A percentile compares a stretch with the other conserved stretches of the same genome.
Evolutionary conservation across 2,113 vertebrate species (phyloP).

Genomic region (Lepidothrix coronata): DNA sequence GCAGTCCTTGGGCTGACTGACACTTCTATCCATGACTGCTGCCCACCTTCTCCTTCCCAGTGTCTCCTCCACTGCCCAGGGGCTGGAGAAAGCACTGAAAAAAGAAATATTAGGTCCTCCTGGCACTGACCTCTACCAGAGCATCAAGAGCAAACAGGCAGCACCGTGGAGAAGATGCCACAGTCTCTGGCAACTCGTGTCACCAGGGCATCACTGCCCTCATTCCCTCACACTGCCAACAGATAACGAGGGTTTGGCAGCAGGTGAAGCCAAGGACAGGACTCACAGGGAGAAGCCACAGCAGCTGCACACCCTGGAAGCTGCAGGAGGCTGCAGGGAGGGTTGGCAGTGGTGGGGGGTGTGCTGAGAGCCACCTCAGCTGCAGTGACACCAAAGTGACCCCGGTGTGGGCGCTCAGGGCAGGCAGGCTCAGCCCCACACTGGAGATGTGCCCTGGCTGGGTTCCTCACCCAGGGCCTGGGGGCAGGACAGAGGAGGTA

Average conservation of each 20-base stretch:
- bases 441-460: accelerated
- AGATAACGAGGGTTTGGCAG: accelerated
- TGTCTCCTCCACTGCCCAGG: accelerated
- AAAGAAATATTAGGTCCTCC: accelerated
- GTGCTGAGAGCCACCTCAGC: neutral
- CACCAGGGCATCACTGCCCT: neutral
- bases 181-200: neutral
- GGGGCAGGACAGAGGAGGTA: neutral
- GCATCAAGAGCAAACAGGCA: neutral
- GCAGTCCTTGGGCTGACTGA: accelerated
- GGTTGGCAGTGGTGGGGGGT: no score
- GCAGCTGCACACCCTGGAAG: neutral
- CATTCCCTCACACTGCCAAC: accelerated
- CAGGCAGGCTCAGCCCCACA: accelerated
- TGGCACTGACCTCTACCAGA: neutral
- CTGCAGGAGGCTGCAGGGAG: accelerated
- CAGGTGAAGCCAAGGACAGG: accelerated
- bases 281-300: neutral
- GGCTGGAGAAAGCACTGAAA: no score
- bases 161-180: accelerated
- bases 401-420: accelerated
- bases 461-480: accelerated
- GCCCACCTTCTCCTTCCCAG: accelerated
- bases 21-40: neutral
- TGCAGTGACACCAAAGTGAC: neutral